These are phyloP conservation scores for Pseudococcus jackbeardsleyi DNA, from an alignment of 2,888 invertebrate species.

Conservation along the genomic window DNA sequence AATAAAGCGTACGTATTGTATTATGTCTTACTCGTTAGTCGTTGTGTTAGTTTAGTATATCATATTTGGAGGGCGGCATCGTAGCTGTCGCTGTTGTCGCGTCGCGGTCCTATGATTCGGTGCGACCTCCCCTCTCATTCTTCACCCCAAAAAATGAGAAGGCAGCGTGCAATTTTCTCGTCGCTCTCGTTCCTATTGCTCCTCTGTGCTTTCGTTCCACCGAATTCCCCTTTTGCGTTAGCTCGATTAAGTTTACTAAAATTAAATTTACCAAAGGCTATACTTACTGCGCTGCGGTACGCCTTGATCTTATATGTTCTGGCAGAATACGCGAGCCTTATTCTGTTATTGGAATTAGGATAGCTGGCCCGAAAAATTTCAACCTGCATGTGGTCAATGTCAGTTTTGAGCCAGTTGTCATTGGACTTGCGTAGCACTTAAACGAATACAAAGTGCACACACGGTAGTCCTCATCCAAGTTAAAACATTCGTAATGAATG, in stretches of 20 bases:
- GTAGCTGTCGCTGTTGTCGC: background rate
- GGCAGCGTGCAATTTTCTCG: background rate
- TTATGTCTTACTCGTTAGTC: background rate
- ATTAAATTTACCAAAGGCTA: background rate
- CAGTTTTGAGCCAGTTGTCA: no score
- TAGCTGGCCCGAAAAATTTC: no score
- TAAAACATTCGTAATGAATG: no score
- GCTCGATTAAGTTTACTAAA: background rate
- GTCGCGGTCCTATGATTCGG: background rate
- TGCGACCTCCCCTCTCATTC: background rate
- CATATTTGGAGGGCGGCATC: background rate
- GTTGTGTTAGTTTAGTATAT: background rate
- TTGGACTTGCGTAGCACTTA: no score
- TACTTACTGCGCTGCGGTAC: background rate
- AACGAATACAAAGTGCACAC: no score
- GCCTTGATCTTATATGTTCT: no score
- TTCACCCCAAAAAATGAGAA: background rate
- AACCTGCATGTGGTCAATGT: no score
- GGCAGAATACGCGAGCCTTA: no score
- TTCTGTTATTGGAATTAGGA: no score
- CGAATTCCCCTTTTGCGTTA: background rate
- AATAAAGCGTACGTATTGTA: background rate
- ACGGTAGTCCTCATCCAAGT: no score
- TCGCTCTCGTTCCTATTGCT: background rate
- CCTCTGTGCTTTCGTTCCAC: background rate